These are phyloP conservation scores for Sebastes oblongus DNA, from an alignment of 2,797 vertebrate genomes.

Conservation along the genomic window DNA sequence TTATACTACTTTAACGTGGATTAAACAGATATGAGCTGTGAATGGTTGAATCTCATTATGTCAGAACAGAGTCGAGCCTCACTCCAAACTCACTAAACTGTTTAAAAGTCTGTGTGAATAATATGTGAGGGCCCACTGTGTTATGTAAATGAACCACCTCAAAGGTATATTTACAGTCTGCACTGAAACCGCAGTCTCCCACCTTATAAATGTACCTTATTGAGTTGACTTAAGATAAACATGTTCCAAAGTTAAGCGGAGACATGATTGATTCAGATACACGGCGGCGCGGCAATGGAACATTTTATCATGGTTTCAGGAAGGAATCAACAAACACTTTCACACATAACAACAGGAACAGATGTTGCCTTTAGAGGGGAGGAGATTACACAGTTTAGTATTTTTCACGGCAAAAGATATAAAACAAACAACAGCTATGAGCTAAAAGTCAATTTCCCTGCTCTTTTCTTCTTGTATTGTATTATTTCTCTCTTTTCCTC, in stretches of 20 bases:
- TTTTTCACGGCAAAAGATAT: constrained; percentile 58
- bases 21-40: constrained; percentile 26
- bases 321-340: constrained; percentile 70
- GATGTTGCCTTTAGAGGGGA: constrained; percentile 64
- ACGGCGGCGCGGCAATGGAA: constrained; percentile 43
- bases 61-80: constrained; percentile 17
- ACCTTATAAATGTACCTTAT: constrained; percentile 34
- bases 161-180: constrained; percentile 45
- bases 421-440: constrained; percentile 14
- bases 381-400: constrained; percentile 52
- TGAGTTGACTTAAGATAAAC: constrained; percentile 64
- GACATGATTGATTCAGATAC: constrained; percentile 67
- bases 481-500: constrained; percentile 9
- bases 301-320: constrained; percentile 64
- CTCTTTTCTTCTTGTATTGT: constrained; percentile 47
- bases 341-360: constrained; percentile 75
- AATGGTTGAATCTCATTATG: constrained; percentile 43
- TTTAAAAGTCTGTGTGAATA: constrained; percentile 49
- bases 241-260: constrained; percentile 48
- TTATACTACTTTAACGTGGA: constrained; percentile 34
- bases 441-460: constrained; percentile 53
- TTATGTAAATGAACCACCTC: constrained; percentile 65
- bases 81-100: constrained; percentile 37
- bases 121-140: constrained; percentile 49
- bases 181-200: neutral